Evolutionary conservation across 2,113 vertebrate species (phyloP).

Genomic region (Carassius auratus): DNA sequence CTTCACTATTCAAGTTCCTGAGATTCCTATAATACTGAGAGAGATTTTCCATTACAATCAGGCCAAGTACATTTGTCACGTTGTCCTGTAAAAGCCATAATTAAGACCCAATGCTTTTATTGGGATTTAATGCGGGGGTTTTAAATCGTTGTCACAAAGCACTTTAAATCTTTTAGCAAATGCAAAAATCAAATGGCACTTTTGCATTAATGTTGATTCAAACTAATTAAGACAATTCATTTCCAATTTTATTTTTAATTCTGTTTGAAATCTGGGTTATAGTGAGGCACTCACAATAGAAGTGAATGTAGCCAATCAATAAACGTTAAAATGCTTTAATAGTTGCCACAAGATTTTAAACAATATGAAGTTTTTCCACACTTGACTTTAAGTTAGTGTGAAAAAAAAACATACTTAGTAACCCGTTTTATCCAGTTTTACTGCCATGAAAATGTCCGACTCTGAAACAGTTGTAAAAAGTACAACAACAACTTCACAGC

Average conservation of each 20-base stretch:
- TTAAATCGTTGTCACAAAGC: not conserved
- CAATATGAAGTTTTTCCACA: too few species aligned
- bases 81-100: not conserved
- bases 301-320: too few species aligned
- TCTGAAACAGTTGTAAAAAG: not conserved
- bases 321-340: too few species aligned
- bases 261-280: too few species aligned
- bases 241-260: not conserved
- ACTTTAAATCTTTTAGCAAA: not conserved
- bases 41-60: not conserved
- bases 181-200: too few species aligned
- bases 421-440: not conserved
- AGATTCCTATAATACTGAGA: slow-evolving; percentile 13
- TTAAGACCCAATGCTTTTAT: not conserved
- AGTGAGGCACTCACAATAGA: too few species aligned
- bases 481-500: too few species aligned
- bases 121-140: not conserved
- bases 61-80: not conserved
- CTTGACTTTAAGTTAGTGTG: too few species aligned
- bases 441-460: not conserved
- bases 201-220: too few species aligned
- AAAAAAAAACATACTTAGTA: too few species aligned
- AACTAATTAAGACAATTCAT: not conserved
- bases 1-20: not conserved
- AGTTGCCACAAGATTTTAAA: too few species aligned